Percentiles rank a stretch among this genome's conserved stretches.
Evolutionary conservation across 2,888 invertebrate genomes (phyloP).

Genomic region (Melipona beecheii): DNA sequence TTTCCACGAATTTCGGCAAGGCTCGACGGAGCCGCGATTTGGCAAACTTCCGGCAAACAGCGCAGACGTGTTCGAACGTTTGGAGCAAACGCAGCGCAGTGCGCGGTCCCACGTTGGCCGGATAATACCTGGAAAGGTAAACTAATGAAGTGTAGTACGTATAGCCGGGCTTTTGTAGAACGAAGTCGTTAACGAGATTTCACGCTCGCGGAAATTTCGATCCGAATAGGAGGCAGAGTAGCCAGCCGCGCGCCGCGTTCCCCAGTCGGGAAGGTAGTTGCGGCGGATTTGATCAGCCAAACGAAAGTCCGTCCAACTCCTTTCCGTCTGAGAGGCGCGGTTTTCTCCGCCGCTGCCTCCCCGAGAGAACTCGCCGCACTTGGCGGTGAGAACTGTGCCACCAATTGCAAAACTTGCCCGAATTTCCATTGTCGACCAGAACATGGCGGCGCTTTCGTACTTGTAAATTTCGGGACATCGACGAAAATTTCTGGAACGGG

Average conservation of each 20-base stretch:
- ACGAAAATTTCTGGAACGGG: no score
- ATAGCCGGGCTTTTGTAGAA: neutral
- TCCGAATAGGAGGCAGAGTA: constrained; percentile 17
- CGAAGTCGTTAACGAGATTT: neutral
- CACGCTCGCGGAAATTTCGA: neutral
- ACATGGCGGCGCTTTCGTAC: neutral
- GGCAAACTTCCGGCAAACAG: neutral
- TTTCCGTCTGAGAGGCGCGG: constrained; percentile 84
- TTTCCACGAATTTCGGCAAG: neutral
- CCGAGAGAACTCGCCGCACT: constrained; percentile 31
- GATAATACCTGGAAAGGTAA: neutral
- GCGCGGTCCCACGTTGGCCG: neutral
- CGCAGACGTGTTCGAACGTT: neutral
- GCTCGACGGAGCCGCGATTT: neutral
- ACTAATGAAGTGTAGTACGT: neutral
- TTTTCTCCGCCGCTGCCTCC: constrained; percentile 59
- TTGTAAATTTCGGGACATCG: neutral
- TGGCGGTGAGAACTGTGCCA: neutral
- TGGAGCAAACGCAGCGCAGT: neutral
- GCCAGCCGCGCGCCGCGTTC: constrained; percentile 37
- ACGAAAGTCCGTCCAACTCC: constrained; percentile 87
- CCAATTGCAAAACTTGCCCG: neutral
- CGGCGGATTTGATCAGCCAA: constrained; percentile 85
- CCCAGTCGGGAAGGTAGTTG: constrained; percentile 88
- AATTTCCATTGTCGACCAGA: neutral